phyloP scores from a whole-genome alignment of 2,888 invertebrate genomes.

The Heliconius sara region DNA sequence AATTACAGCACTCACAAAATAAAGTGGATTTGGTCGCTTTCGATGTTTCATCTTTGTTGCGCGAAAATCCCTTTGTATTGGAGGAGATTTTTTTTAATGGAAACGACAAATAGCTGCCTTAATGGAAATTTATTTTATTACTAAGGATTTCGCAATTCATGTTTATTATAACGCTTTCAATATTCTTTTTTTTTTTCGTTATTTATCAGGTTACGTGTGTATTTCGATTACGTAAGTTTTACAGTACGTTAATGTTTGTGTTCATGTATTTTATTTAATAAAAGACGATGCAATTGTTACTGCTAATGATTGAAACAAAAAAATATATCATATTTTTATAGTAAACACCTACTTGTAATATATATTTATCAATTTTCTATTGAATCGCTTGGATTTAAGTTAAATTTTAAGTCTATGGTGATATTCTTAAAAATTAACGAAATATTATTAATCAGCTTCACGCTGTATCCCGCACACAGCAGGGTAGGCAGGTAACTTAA shows the following conservation, averaged over 20 bases:
- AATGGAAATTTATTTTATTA: slow-evolving; percentile 37
- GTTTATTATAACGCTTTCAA: neutral
- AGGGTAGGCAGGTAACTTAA: too few species aligned
- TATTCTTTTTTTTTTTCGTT: neutral
- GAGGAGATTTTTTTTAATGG: slow-evolving; percentile 28
- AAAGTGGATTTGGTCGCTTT: slow-evolving; percentile 40
- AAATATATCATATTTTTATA: too few species aligned
- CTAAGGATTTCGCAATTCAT: neutral
- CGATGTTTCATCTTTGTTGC: slow-evolving; percentile 44
- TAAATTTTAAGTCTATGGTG: neutral
- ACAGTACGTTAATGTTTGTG: neutral
- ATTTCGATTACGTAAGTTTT: neutral
- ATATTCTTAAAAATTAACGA: neutral
- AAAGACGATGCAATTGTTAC: neutral
- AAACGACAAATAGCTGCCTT: slow-evolving; percentile 29
- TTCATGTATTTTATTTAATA: neutral
- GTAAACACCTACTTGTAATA: too few species aligned
- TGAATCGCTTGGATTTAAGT: neutral
- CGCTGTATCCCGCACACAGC: too few species aligned
- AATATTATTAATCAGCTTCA: too few species aligned
- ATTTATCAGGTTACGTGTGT: neutral
- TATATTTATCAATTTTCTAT: neutral
- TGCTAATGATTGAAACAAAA: too few species aligned
- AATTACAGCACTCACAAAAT: slow-evolving; percentile 60
- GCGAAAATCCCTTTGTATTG: slow-evolving; percentile 42